Percentiles rank a stretch among this genome's conserved stretches.
Conservation (phyloP, 2,113 vertebrate genomes). For the Hippocampus barbouri region DNA sequence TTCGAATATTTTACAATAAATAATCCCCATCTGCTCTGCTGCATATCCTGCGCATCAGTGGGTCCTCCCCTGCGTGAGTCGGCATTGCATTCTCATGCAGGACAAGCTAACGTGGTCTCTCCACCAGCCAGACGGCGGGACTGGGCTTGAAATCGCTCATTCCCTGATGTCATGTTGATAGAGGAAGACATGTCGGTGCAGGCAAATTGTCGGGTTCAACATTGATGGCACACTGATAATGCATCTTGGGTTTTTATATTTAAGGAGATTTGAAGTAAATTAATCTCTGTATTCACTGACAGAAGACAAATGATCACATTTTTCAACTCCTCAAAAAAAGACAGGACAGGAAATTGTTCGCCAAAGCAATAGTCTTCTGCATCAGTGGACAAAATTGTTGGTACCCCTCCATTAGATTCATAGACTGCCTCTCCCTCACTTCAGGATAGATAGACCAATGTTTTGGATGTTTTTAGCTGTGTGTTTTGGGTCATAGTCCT, state of each 20-base stretch:
- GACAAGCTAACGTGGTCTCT: slow-evolving; percentile 51
- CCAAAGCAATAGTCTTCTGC: too few species aligned
- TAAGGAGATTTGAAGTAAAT: slow-evolving; percentile 1
- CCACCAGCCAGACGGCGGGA: slow-evolving; percentile 26
- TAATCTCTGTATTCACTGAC: slow-evolving; percentile 1
- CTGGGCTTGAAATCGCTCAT: slow-evolving; percentile 7
- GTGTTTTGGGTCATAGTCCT: too few species aligned
- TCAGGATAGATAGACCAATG: too few species aligned
- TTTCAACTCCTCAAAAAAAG: neutral
- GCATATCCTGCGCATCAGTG: slow-evolving; percentile 46
- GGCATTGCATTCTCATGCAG: slow-evolving; percentile 54
- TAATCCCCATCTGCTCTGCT: slow-evolving; percentile 50
- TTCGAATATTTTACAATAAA: slow-evolving; percentile 38
- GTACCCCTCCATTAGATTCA: too few species aligned
- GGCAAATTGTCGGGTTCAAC: neutral
- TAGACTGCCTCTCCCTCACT: too few species aligned
- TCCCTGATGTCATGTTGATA: slow-evolving; percentile 11
- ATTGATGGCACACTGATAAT: neutral
- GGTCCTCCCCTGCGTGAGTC: slow-evolving; percentile 52
- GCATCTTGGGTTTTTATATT: neutral
- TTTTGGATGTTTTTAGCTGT: too few species aligned
- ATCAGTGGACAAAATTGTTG: too few species aligned
- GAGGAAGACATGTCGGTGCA: neutral
- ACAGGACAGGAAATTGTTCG: neutral
- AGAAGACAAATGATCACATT: neutral